Base-by-base conservation (phyloP, 2,113 vertebrate genomes). In the Neomonachus schauinslandi region DNA sequence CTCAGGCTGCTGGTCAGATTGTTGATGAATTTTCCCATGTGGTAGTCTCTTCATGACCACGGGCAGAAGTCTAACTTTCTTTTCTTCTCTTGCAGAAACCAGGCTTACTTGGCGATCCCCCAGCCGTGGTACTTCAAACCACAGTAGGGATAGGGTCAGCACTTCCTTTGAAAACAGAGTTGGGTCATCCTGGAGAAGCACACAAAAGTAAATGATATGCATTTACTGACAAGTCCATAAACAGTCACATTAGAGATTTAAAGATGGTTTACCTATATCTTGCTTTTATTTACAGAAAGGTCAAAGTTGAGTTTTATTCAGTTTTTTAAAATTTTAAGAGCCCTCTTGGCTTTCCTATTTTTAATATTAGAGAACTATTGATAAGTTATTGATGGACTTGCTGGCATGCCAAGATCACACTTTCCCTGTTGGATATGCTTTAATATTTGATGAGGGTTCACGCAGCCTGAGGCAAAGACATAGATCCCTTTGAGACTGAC, bases 41-140 rank as follows among this genome's bases (percentile, higher is more conserved):
- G 0, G 0, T 2, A 11, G 15, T 22, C 18, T 63, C 69, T n/a
- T 94, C 18, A 31, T 42, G n/a, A 16, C 14, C 14, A 19, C 4
- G 18, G 49, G 36, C 46, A 59, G 36, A 85, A 5, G 3, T 61
- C 57, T 59, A 63, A 33, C 24, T n/a, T 8, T 51, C 15, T 91
- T 42, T 88, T 97, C 65, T 87, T 97, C 94, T 95, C 84, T 98
- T 97, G 11, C 33, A 99, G 99, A 99, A 99, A 91, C 99, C 99
- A 1, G 99, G 99, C 98, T 99, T 99, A 94, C 99, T 99, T 72
- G 99, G 99, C 92, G 99, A 99, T 9, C 99, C 99, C 83, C 99
- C 99, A 85, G 97, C 99, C 5, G 97, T 99, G 98, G 99, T 99
- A 0, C 99, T 99, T 84, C 99, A 99, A 95, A 99, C 99, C 4